Conservation (phyloP, 2,113 vertebrate genomes). For the Trogon melanurus region DNA sequence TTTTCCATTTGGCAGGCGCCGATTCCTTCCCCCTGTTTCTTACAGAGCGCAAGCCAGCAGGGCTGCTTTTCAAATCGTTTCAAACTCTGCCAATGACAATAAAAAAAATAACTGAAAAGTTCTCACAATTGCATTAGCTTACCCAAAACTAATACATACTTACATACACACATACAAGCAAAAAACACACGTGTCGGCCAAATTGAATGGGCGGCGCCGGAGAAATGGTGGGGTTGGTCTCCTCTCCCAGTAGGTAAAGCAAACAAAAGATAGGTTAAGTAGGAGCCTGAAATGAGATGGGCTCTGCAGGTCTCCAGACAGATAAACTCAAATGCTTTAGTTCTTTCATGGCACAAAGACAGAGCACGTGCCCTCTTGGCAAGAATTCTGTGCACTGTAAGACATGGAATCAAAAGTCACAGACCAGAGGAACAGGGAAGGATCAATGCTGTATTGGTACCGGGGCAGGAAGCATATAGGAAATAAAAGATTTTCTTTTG, state of each 20-base stretch:
- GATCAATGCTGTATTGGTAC: neutral
- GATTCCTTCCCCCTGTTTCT: constrained; percentile 1
- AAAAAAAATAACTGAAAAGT: constrained; percentile 1
- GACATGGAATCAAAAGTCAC: neutral
- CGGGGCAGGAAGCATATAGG: rapidly evolving
- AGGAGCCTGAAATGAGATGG: neutral
- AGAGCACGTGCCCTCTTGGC: rapidly evolving
- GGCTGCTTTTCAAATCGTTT: constrained; percentile 59
- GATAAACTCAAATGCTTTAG: neutral
- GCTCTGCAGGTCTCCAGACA: neutral
- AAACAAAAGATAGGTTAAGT: neutral
- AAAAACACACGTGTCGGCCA: neutral
- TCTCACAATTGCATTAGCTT: constrained; percentile 54
- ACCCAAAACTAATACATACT: constrained; percentile 38
- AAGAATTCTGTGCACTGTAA: neutral
- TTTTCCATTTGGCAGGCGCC: constrained; percentile 47
- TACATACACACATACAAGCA: neutral
- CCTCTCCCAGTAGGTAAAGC: neutral
- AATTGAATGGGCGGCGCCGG: neutral
- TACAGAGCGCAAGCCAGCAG: neutral
- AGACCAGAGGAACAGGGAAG: neutral
- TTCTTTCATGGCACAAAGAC: neutral
- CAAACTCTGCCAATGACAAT: constrained; percentile 56
- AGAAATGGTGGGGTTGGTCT: neutral
- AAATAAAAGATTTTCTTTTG: neutral